Conservation (phyloP, 1,140 invertebrate species). For the Megalopta genalis region DNA sequence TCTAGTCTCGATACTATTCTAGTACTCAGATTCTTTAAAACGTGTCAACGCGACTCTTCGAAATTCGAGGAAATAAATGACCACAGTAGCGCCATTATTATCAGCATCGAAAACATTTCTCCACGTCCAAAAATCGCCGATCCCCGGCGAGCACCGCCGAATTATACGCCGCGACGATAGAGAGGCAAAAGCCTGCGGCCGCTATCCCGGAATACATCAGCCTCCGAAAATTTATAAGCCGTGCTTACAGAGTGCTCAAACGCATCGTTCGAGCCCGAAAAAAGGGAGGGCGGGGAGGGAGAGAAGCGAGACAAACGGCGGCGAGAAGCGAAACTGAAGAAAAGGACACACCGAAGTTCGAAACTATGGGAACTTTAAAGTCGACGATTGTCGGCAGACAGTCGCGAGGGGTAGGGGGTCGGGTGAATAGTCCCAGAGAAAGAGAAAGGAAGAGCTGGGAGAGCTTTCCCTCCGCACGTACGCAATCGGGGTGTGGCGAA, state of each 20-base stretch:
- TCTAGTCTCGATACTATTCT: too few relatives aligned
- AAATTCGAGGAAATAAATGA: too few relatives aligned
- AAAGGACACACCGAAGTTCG: background rate
- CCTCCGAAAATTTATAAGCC: background rate
- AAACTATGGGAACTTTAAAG: constrained; percentile 34
- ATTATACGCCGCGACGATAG: too few relatives aligned
- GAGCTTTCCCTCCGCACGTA: constrained; percentile 56
- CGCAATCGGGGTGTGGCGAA: constrained; percentile 47
- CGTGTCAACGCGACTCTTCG: too few relatives aligned
- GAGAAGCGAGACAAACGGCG: background rate
- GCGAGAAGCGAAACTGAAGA: background rate
- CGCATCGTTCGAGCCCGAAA: background rate
- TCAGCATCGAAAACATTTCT: too few relatives aligned
- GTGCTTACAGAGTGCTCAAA: background rate
- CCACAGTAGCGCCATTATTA: too few relatives aligned
- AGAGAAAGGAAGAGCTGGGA: constrained; percentile 26
- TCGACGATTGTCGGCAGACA: constrained; percentile 16
- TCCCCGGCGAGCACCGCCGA: too few relatives aligned
- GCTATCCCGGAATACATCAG: background rate
- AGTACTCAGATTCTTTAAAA: too few relatives aligned
- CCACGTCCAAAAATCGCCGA: too few relatives aligned
- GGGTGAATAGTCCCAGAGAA: constrained; percentile 27
- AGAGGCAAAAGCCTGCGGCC: background rate
- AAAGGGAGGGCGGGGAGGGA: too few relatives aligned
- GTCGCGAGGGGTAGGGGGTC: background rate